phyloP scores from a whole-genome alignment of 2,113 vertebrate genomes.

The Pachycephala philippinensis region DNA sequence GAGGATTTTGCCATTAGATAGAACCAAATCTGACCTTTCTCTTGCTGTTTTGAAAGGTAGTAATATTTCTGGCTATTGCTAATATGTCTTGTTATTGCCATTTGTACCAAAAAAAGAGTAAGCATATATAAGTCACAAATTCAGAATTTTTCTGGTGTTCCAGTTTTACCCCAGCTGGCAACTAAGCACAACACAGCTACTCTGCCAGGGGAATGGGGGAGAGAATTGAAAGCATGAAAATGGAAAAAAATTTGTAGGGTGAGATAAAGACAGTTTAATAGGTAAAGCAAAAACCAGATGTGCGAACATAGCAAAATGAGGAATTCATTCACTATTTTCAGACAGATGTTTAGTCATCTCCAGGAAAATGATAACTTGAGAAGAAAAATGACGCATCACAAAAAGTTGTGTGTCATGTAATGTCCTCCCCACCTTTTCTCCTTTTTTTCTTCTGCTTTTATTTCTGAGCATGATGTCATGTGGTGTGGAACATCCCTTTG shows the following conservation, averaged over 20 bases:
- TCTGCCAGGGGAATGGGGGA: background rate
- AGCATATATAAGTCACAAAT: background rate
- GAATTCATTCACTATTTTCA: background rate
- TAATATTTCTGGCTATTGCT: background rate
- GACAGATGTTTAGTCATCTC: background rate
- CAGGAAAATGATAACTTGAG: background rate
- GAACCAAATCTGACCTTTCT: background rate
- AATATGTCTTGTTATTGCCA: background rate
- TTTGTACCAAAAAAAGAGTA: background rate
- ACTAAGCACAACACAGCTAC: background rate
- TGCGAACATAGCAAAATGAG: background rate
- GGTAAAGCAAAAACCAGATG: accelerated
- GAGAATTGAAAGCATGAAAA: background rate
- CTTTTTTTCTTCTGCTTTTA: background rate
- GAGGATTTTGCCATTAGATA: background rate
- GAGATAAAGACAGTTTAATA: background rate
- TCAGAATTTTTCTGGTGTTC: background rate
- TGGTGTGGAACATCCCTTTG: background rate
- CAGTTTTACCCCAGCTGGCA: background rate
- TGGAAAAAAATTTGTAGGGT: accelerated
- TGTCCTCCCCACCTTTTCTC: background rate
- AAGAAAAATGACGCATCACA: background rate
- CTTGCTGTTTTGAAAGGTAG: background rate
- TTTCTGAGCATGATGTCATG: background rate
- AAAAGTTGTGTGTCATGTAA: background rate